Evolutionary conservation across 2,113 vertebrate genomes (phyloP).

Genomic region (Empidonax alnorum): DNA sequence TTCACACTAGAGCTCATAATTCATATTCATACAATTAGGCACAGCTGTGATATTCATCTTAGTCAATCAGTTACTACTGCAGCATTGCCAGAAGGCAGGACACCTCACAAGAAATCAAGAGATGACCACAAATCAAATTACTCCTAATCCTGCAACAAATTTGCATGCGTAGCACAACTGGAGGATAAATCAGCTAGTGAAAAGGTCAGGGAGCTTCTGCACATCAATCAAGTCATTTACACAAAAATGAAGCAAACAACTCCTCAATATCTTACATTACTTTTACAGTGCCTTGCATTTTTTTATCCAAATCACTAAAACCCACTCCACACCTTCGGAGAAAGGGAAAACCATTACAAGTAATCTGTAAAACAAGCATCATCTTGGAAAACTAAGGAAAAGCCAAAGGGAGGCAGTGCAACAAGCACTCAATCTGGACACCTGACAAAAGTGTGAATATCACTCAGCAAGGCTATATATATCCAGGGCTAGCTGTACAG

Average conservation of each 20-base stretch:
- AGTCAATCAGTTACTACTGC: neutral
- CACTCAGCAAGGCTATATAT: neutral
- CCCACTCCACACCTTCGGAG: neutral
- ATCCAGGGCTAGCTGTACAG: neutral
- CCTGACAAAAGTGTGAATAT: fast-evolving
- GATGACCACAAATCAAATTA: neutral
- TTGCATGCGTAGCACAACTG: fast-evolving
- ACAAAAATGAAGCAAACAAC: neutral
- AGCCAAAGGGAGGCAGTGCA: neutral
- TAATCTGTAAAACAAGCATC: neutral
- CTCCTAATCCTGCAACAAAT: neutral
- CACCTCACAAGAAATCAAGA: neutral
- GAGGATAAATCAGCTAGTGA: neutral
- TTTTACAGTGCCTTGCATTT: neutral
- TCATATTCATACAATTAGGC: neutral
- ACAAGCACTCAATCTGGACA: neutral
- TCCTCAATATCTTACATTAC: neutral
- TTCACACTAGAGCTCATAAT: neutral
- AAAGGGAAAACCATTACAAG: neutral
- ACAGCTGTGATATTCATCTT: neutral
- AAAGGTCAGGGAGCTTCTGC: neutral
- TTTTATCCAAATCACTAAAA: neutral
- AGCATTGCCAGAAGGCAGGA: neutral
- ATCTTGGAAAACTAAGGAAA: neutral
- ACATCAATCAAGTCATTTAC: neutral